These are phyloP conservation scores for Hirtodrosophila alboralis DNA, from an alignment of 2,888 invertebrate species.

Conservation along the genomic window DNA sequence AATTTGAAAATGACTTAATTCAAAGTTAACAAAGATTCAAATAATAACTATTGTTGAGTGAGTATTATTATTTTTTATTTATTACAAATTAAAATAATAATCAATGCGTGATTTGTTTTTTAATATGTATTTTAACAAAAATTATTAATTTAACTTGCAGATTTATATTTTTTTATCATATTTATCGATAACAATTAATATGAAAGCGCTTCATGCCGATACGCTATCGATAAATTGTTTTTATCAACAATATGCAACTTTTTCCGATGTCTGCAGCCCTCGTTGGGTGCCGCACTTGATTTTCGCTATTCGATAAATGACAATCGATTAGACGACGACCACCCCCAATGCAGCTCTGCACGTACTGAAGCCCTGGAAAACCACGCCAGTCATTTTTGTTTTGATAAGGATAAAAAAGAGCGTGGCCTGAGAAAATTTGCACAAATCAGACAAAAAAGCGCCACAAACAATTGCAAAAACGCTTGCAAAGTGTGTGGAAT, in stretches of 20 bases:
- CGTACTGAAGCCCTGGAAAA: slow-evolving; percentile 63
- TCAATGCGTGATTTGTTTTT: no score
- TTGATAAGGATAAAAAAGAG: slow-evolving; percentile 82
- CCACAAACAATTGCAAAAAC: slow-evolving; percentile 57
- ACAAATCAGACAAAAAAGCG: slow-evolving; percentile 62
- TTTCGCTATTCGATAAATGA: slow-evolving; percentile 41
- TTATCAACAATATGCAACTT: not conserved
- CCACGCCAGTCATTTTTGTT: slow-evolving; percentile 82
- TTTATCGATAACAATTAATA: no score
- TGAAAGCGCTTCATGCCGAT: slow-evolving; percentile 3
- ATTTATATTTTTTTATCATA: no score
- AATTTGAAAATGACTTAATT: no score
- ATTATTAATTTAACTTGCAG: no score
- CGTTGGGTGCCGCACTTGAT: slow-evolving; percentile 1
- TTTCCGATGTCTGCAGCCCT: slow-evolving; percentile 36
- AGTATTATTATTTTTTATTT: no score
- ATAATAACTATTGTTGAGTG: no score
- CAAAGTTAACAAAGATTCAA: no score
- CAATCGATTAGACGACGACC: slow-evolving; percentile 17
- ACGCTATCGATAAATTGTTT: slow-evolving; percentile 5
- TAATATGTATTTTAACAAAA: no score
- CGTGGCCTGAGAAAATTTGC: slow-evolving; percentile 75
- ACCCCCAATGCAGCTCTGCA: slow-evolving; percentile 53
- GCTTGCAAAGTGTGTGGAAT: slow-evolving; percentile 57
- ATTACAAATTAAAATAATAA: no score